Base-by-base conservation (phyloP, 2,888 invertebrate species). In the Cephus pulcher region DNA sequence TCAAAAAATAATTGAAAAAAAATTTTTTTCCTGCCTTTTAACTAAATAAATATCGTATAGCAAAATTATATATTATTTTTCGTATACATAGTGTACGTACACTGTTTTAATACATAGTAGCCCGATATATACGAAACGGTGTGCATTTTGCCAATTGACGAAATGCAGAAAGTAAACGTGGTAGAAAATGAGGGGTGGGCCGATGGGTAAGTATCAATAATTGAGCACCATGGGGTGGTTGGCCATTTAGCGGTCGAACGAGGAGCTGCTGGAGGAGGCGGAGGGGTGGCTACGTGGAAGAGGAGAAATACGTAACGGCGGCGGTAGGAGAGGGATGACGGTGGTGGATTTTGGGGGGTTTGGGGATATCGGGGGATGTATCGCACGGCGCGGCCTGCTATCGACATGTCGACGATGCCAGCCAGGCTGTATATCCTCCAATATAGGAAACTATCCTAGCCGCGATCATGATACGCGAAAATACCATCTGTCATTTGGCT, bases 351-450 rank as follows among this genome's bases (percentile, higher is more conserved):
- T 78, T 73, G 80, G 80, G 82, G 82, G 84, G 84, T 85, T 84
- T 84, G 86, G 85, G 86, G 85, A 87, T 90, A 90, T 89, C 88
- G 87, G 85, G 84, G 85, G 86, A 89, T 90, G 89, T 90, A 90
- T 89, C 89, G 87, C 85, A 84, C 87, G 86, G 86, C 86, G 88
- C 85, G 87, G 89, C 87, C 90, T 91, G 91, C 88, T 91, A 91
- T 91, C 90, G 91, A 91, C 91, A 91, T 91, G 89, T 90, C 89
- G 89, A 89, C 87, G 88, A 89, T 89, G 85, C 87, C 86, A 86
- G 85, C 83, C 86, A 32, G 70, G 78, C 78, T 78, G 76, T 86
- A 85, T 87, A 84, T 86, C 84, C 85, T 82, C 86, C 86, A 83
- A 86, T 88, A 88, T 87, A 88, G 88, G 86, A 87, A 86, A 87